A percentile compares a stretch with the other conserved stretches of the same genome.
Conservation (phyloP, 2,797 vertebrate species). For the Arnoldichthys spilopterus region DNA sequence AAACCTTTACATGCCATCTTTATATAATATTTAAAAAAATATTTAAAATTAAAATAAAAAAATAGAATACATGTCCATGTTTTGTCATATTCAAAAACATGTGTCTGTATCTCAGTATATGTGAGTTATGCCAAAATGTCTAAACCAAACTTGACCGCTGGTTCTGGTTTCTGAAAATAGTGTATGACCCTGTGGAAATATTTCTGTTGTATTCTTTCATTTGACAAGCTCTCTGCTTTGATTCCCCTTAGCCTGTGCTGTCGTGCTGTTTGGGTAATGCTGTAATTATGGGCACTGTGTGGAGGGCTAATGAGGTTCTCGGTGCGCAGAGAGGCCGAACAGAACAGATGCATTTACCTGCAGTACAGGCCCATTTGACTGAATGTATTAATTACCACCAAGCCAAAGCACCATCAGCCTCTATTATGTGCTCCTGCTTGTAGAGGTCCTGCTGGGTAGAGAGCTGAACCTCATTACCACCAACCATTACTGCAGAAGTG, state of each 20-base stretch:
- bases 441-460: slow-evolving; percentile 11
- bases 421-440: slow-evolving; percentile 9
- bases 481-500: slow-evolving; percentile 19
- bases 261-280: slow-evolving; percentile 36
- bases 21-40: too few relatives aligned
- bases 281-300: slow-evolving; percentile 43
- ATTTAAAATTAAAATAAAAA: too few relatives aligned
- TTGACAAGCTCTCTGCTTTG: slow-evolving; percentile 13
- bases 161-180: not conserved
- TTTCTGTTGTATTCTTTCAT: slow-evolving; percentile 3
- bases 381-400: slow-evolving; percentile 49
- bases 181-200: not conserved
- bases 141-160: not conserved
- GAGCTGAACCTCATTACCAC: slow-evolving; percentile 26
- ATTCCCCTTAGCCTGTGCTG: not conserved
- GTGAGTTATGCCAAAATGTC: too few relatives aligned
- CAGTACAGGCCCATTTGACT: slow-evolving; percentile 28
- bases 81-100: not conserved
- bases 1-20: too few relatives aligned
- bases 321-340: slow-evolving; percentile 11
- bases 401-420: slow-evolving; percentile 14
- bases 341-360: slow-evolving; percentile 46
- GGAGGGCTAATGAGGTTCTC: slow-evolving; percentile 45
- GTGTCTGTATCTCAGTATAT: too few relatives aligned
- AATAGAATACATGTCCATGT: too few relatives aligned